Evolutionary conservation across 1,140 invertebrate species (phyloP), one percentile per base, ranked within the genome.

Genomic region (Pogonomyrmex californicus): DNA sequence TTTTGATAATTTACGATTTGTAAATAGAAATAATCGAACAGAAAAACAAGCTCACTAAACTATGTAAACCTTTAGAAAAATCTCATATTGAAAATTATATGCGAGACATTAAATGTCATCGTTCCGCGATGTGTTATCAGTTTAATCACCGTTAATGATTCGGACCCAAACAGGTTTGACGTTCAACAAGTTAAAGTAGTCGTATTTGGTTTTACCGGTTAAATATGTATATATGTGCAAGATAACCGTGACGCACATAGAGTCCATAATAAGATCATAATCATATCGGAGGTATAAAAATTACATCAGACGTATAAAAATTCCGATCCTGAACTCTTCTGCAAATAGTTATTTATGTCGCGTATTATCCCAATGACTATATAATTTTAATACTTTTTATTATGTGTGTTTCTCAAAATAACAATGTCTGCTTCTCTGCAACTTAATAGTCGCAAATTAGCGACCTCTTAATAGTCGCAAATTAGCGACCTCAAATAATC

Each of bases 341-440:
- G 47, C 47, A 79, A 79, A 7, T 54, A 41, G 51, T 68, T 82
- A 70, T 82, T 82, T 60, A 12, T 60, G 30, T 82, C 41, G 17
- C 38, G 4, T 58, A 44, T 60, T 56, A 36, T 36, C 12, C 12
- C 30, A 17, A 47, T 17, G 17, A 82, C 51, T 58, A 17, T 70
- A 38, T 82, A 71, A 82, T 82, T 82, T 71, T 17, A 51, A 71
- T 33, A 66, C 10, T 71, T 71, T 71, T 82, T 58, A 47, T 17
- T 17, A 36, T 17, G 14, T 14, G 14, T 41, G 38, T 3, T 6
- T 82, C 38, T 71, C 44, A 5, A 58, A 58, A 58, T 23, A 30
- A 58, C 44, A 82, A 6, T 36, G 51, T 41, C 49, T 17, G 2
- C 17, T 10, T 58, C 38, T 58, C 47, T 23, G 63, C 54, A n/a